Evolutionary conservation across 2,113 vertebrate species (phyloP), one percentile per base, ranked within the genome.

Genomic region (Chionodraco myersi): DNA sequence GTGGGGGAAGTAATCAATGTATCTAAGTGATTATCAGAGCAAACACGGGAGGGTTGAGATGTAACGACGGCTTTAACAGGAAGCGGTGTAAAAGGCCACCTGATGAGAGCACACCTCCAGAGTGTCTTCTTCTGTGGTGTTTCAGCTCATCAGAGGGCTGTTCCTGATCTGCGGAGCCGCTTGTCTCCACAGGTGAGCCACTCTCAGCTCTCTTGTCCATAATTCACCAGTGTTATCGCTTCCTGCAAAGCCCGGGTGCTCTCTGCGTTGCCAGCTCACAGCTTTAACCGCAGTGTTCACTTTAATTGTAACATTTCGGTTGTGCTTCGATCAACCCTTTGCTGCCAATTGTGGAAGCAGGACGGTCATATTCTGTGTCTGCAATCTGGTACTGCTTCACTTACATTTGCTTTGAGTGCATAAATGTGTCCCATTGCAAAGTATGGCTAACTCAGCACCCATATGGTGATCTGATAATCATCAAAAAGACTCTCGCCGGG

Each of bases 141-240:
- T 78, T 72, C 77, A 79, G 71, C 77, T 87, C 88, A 87, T 90
- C 87, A 82, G 66, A 84, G 76, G 54, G 54, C 63, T 61, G 76
- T 74, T 80, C 72, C 69, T 82, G 88, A 86, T 80, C 84, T 30
- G 60, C 82, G 65, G 77, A 71, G 11, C 67, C 56, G 73, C 26
- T 36, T 85, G 86, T 89, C 87, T 85, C 89, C 70, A 75, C 87
- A 82, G 87, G 89, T 85, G 83, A 73, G 67, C 58, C 5, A 44
- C 61, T 65, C 83, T 74, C 77, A 71, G 63, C 72, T 80, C 72
- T 64, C 80, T 77, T 16, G 36, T 74, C 87, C 44, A 80, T 89
- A 90, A 84, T 82, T 92, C 87, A 88, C 18, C 0, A 45, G 61
- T 68, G 71, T 89, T 87, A 87, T 85, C 86, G 79, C 66, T 73